phyloP scores from a whole-genome alignment of 2,888 invertebrate species.

The Chromoteleia sp. region DNA sequence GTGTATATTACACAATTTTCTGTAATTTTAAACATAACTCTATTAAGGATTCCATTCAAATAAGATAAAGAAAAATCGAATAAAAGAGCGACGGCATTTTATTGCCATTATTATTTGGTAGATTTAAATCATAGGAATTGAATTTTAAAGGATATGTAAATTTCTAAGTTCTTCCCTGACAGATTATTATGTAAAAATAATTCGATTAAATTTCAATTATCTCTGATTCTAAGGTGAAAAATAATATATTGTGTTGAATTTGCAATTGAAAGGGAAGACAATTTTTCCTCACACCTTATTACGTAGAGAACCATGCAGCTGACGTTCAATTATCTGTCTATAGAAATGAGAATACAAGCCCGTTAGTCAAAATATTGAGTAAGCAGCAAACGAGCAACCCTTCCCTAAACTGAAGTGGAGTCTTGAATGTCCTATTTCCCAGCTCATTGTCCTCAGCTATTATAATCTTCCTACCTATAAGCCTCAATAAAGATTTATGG shows the following conservation, averaged over 20 bases:
- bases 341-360: conserved; percentile 73
- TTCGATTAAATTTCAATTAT: conserved; percentile 57
- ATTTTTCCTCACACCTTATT: conserved; percentile 56
- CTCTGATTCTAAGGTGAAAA: conserved; percentile 18
- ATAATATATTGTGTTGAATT: conserved; percentile 42
- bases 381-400: conserved; percentile 67
- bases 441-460: conserved; percentile 80
- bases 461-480: conserved; percentile 72
- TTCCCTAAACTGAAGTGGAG: conserved; percentile 71
- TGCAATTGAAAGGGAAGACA: conserved; percentile 52
- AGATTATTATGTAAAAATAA: conserved; percentile 41
- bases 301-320: conserved; percentile 79
- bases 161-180: background rate
- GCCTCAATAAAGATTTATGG: conserved; percentile 56
- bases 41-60: too few relatives aligned
- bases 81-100: too few relatives aligned
- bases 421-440: conserved; percentile 78
- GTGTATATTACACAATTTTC: too few relatives aligned
- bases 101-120: too few relatives aligned
- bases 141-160: conserved; percentile 15
- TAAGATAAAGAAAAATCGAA: too few relatives aligned
- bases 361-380: conserved; percentile 67
- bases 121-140: background rate
- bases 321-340: conserved; percentile 83
- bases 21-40: too few relatives aligned